A percentile compares a stretch with the other conserved stretches of the same genome.
Evolutionary conservation across 2,113 vertebrate species (phyloP).

Genomic region (Oreotrochilus melanogaster): DNA sequence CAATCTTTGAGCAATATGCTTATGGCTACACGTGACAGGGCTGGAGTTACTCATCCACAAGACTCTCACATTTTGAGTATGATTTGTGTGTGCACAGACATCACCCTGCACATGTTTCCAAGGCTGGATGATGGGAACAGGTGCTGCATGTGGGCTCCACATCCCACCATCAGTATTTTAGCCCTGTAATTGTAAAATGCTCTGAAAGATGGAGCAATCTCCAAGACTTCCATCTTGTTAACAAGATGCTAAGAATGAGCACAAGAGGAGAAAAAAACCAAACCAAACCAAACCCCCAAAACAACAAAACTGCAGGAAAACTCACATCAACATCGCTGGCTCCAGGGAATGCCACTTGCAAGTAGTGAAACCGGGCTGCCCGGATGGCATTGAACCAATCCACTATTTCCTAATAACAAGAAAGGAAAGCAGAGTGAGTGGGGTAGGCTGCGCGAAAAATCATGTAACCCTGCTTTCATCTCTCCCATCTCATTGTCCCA

Average conservation of each 20-base stretch:
- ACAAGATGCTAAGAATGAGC: not conserved
- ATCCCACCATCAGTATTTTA: not conserved
- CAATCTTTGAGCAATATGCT: not conserved
- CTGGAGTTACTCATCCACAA: not conserved
- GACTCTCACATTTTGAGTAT: not conserved
- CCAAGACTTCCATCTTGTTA: not conserved
- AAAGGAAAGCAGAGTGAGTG: not conserved
- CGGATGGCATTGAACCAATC: constrained; percentile 97
- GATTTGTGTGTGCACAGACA: fast-evolving
- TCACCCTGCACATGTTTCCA: not conserved
- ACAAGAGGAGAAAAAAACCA: fast-evolving
- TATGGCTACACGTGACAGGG: fast-evolving
- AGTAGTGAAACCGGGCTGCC: constrained; percentile 92
- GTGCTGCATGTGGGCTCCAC: not conserved
- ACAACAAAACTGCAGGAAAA: not conserved
- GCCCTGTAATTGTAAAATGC: fast-evolving
- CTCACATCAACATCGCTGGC: constrained; percentile 88
- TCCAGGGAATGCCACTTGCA: constrained; percentile 95
- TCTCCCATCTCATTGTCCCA: not conserved
- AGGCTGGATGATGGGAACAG: not conserved
- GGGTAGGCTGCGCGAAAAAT: not conserved
- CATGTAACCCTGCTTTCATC: fast-evolving
- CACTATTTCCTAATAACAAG: constrained; percentile 86
- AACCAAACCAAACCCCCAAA: too few species aligned
- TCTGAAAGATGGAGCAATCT: not conserved